phyloP scores from a whole-genome alignment of 2,797 vertebrate species.

The Phataginus tricuspis region DNA sequence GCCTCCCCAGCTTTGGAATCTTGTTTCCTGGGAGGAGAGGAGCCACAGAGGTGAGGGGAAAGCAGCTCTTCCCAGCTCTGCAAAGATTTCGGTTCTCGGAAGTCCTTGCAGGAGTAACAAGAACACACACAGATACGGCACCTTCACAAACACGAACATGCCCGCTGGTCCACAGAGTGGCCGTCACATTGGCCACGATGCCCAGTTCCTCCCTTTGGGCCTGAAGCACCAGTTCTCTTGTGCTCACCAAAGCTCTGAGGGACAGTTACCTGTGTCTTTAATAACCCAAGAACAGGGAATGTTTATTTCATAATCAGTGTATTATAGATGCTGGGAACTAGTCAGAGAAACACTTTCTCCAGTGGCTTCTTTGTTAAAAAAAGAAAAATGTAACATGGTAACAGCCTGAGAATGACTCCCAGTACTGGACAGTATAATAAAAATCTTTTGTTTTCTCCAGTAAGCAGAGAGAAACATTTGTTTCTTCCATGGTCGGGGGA shows the following conservation, averaged over 20 bases:
- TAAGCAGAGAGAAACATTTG: not conserved
- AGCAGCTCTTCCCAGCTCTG: not conserved
- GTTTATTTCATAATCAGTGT: not conserved
- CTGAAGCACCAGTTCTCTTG: not conserved
- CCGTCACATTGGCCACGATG: rapidly evolving
- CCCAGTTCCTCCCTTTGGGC: not conserved
- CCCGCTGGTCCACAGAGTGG: rapidly evolving
- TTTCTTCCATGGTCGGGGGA: not conserved
- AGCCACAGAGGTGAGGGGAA: not conserved
- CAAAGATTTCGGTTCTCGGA: not conserved
- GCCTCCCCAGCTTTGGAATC: not conserved
- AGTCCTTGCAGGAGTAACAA: not conserved
- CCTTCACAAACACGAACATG: rapidly evolving
- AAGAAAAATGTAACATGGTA: not conserved
- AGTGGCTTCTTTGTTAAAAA: not conserved
- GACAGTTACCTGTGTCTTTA: not conserved
- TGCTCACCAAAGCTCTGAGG: not conserved
- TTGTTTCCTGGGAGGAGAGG: not conserved
- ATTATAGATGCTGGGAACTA: not conserved
- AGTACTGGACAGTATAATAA: not conserved
- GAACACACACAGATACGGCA: rapidly evolving
- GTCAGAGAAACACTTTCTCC: not conserved
- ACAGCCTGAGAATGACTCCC: not conserved
- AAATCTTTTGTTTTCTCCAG: not conserved
- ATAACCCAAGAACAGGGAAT: not conserved